Conservation (phyloP, 2,888 invertebrate genomes). For the Unio pictorum region DNA sequence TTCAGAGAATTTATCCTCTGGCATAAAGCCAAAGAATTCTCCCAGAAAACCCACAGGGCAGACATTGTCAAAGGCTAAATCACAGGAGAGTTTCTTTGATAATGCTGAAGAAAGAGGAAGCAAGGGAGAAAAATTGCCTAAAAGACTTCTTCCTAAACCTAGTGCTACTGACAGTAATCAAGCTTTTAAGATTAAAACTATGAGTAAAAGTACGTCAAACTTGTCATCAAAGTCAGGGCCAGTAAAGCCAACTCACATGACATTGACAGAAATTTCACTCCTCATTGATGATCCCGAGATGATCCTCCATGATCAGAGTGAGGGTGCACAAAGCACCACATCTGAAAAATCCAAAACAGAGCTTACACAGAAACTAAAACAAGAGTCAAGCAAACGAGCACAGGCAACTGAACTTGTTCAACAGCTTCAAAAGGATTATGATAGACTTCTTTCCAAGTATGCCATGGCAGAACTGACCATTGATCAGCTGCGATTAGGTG, state of each 20-base stretch:
- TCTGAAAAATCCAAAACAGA: conserved; percentile 53
- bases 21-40: conserved; percentile 4
- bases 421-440: conserved; percentile 68
- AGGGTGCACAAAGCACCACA: conserved; percentile 29
- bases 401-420: conserved; percentile 64
- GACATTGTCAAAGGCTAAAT: conserved; percentile 45
- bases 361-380: conserved; percentile 52
- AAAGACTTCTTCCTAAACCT: conserved; percentile 56
- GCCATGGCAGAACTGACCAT: conserved; percentile 71
- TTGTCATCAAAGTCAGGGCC: conserved; percentile 43
- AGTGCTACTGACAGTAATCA: conserved; percentile 36
- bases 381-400: conserved; percentile 59
- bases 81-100: conserved; percentile 58
- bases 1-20: conserved; percentile 32
- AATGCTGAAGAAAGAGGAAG: conserved; percentile 20
- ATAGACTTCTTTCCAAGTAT: conserved; percentile 68
- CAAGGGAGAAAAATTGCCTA: conserved; percentile 46
- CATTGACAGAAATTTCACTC: conserved; percentile 48
- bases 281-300: conserved; percentile 36
- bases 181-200: conserved; percentile 47
- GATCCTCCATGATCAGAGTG: conserved; percentile 31
- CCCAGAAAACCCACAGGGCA: conserved; percentile 18
- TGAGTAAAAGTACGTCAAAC: conserved; percentile 55
- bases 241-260: conserved; percentile 59
- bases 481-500: conserved; percentile 69